Base-by-base conservation (phyloP, 2,888 invertebrate species). In the Sepiola atlantica region DNA sequence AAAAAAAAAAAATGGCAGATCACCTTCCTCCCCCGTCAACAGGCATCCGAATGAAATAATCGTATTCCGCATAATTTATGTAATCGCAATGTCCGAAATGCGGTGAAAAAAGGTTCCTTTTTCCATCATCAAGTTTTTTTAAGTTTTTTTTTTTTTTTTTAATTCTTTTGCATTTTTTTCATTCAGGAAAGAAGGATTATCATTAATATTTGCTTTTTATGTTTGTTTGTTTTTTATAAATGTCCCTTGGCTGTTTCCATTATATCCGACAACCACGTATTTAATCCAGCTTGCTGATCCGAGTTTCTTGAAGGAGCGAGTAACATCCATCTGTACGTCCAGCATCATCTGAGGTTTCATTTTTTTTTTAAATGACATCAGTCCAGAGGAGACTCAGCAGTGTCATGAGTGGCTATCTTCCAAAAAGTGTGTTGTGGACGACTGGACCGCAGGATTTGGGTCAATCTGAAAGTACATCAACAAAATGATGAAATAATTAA, bases 401-500 rank as follows among this genome's bases (percentile, higher is more conserved):
- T 55, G 92, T 92, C 92, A 92, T n/a, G 92, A 92, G 55, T 92
- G 54, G 6, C 92, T 55, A 24, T 92, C 92, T 92, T 92, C 92
- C 92, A 92, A 24, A 92, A 77, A 77, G 77, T 77, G 77, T 77
- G 77, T 77, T 16, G 77, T 32, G 77, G 77, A 2, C n/a, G 77
- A 77, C 77, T 77, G 77, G n/a, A 32, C 77, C n/a, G 77, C 93
- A 93, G 93, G 93, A 24, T 57, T 93, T 4, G 93, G 93, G 32
- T 93, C 93, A 55, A 93, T 57, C 93, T 93, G 57, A 28, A 20
- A 57, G 24, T n/a, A 14, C 0, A 93, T 6, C 8, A 55, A 35
- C 18, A 28, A 55, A 12, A 12, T 45, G 8, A 45, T 4, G 2
- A 45, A 45, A 45, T 45, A 45, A 45, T 45, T 45, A 45, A 45